Evolutionary conservation across 2,888 invertebrate species (phyloP), one percentile per base, ranked within the genome.

Genomic region (Plagodis pulveraria): DNA sequence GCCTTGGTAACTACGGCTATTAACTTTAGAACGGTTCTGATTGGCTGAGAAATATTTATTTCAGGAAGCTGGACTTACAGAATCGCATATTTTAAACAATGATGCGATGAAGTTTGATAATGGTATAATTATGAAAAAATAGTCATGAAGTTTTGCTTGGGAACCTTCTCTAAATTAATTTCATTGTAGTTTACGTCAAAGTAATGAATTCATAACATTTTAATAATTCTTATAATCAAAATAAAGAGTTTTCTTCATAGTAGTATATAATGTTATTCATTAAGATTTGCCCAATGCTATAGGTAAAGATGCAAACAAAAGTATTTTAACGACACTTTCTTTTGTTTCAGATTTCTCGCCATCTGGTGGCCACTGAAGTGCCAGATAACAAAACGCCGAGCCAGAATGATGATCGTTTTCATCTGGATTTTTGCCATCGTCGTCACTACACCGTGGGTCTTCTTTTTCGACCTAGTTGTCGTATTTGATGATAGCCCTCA

Each of bases 281-380:
- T 34, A 46, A n/a, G 33, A 8, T 38, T 38, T 38, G 7, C 8
- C 22, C n/a, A 34, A 32, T 51, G 43, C 38, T 44, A n/a, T 34
- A 50, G 40, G 11, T 35, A 53, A 9, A 42, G 36, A 44, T 50
- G 41, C 11, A 7, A 33, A 36, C 42, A 42, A 44, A 44, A 32
- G 44, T 53, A 9, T 35, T 50, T 45, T 49, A 63, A 54, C 11
- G 40, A 40, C n/a, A 7, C 2, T 62, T 75, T 76, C 66, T 72
- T 67, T 87, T 88, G 93, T 94, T 96, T 12, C 96, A 98, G 98
- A 93, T 98, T 98, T 84, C 94, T 98, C 71, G 98, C 98, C 47
- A 99, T 98, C 76, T 98, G 98, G 96, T 98, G 97, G 96, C 98
- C 98, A 2, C 87, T 98, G 75, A 97, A 97, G 79, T 96, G 96